Evolutionary conservation across 2,113 vertebrate species (phyloP).

Genomic region (Prunella himalayana): DNA sequence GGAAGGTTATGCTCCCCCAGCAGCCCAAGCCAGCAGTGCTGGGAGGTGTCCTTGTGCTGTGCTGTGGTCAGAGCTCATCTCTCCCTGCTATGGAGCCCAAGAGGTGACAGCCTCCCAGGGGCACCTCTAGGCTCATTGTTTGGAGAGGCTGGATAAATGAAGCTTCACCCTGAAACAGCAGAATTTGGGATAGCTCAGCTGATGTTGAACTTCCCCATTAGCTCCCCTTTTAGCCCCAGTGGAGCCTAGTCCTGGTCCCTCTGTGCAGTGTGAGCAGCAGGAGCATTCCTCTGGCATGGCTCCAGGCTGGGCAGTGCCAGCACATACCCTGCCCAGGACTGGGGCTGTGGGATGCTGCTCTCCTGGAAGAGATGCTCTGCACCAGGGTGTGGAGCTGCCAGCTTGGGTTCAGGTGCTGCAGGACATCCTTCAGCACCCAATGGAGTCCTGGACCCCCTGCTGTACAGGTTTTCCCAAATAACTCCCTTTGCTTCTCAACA

Average conservation of each 20-base stretch:
- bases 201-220: fast-evolving
- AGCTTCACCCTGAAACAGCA: not conserved
- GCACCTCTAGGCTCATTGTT: not conserved
- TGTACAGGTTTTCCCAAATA: not conserved
- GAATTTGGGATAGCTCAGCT: not conserved
- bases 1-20: not conserved
- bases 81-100: not conserved
- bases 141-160: not conserved
- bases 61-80: not conserved
- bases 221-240: not conserved
- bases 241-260: not conserved
- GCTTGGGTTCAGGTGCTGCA: not conserved
- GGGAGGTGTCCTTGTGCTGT: not conserved
- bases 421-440: not conserved
- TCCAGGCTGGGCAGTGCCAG: not conserved
- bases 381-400: not conserved
- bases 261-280: not conserved
- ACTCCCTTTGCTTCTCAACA: not conserved
- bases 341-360: not conserved
- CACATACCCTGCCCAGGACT: not conserved
- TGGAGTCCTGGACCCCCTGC: not conserved
- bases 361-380: not conserved
- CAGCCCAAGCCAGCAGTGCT: not conserved
- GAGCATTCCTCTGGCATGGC: not conserved
- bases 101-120: not conserved